Base-by-base conservation (phyloP, 2,113 vertebrate genomes). In the Eubucco bourcierii region DNA sequence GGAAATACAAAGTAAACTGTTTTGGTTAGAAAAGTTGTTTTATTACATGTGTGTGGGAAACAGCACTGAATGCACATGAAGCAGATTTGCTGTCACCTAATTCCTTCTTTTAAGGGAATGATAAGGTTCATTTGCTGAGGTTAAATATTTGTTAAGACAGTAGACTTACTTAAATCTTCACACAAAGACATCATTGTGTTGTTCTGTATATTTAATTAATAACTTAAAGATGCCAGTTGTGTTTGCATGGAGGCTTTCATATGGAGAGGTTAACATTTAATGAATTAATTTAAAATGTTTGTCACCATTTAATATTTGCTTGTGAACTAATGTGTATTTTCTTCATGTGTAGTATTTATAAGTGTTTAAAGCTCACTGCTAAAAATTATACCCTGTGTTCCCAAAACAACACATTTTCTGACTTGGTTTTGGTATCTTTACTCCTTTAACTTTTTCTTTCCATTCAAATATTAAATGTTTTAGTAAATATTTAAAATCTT, bases 101-200 rank as follows among this genome's bases (percentile, higher is more conserved):
- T 95, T 81, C 37, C 56, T 80, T 56, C 61, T 93, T 90, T 65
- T 81, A 59, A 96, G 74, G 41, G 71, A 90, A 75, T 73, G 61
- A 77, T 94, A 87, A 90, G 44, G 90, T 93, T 90, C 17, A 39
- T 78, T 96, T 76, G 78, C 80, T 94, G 74, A 91, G 46, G 91
- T 71, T 93, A 94, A 98, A 97, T 90, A 79, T 96, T 94, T 90
- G 47, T 88, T 71, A 90, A 92, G 86, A 97, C 92, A 94, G 90
- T 63, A 41, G 79, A 61, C 31, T 86, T 91, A 93, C 64, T 74
- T 70, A 93, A 93, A 39, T 94, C 94, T 91, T 97, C 91, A 93
- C 65, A 97, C 94, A 97, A 41, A 97, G 94, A 41, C 84, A 71
- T 86, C 34, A 24, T 64, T 95, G 72, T 77, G 55, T 79, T 77